phyloP scores from a whole-genome alignment of 64 coral and sea anemone species.

The Astreopora myriophthalma region DNA sequence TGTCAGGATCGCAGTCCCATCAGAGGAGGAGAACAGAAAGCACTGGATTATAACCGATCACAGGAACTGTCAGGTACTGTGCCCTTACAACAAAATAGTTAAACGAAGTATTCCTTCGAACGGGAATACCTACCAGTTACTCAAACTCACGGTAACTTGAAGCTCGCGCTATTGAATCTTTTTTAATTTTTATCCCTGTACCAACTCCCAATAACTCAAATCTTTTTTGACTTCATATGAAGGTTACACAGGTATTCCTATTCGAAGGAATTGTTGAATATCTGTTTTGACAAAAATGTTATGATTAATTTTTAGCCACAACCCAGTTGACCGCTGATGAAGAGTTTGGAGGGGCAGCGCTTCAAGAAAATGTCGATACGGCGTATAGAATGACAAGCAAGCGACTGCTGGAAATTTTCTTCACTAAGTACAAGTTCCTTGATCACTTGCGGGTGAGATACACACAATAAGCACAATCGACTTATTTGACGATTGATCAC shows the following conservation, averaged over 20 bases:
- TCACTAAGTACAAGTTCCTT: constrained; percentile 95
- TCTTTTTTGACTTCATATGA: too few relatives aligned
- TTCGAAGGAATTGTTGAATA: too few relatives aligned
- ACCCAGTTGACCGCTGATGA: constrained; percentile 86
- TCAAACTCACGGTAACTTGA: too few relatives aligned
- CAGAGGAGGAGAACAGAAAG: constrained; percentile 72
- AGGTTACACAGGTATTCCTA: too few relatives aligned
- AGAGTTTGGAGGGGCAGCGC: constrained; percentile 84
- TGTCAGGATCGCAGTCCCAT: constrained; percentile 93
- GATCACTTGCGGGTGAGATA: constrained; percentile 88
- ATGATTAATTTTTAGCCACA: constrained; percentile 47
- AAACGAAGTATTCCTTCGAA: too few relatives aligned
- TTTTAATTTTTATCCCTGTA: too few relatives aligned
- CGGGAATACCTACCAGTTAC: too few relatives aligned
- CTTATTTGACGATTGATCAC: not conserved
- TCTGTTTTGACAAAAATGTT: not conserved
- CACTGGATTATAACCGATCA: constrained; percentile 26
- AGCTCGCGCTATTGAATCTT: too few relatives aligned
- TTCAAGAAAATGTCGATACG: constrained; percentile 86
- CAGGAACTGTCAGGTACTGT: constrained; percentile 57
- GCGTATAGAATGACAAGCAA: constrained; percentile 96
- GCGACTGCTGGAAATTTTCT: constrained; percentile 91
- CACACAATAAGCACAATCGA: not conserved
- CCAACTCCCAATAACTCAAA: too few relatives aligned
- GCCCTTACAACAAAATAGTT: too few relatives aligned